Evolutionary conservation across 2,113 vertebrate species (phyloP).

Genomic region (Sclerurus mexicanus): DNA sequence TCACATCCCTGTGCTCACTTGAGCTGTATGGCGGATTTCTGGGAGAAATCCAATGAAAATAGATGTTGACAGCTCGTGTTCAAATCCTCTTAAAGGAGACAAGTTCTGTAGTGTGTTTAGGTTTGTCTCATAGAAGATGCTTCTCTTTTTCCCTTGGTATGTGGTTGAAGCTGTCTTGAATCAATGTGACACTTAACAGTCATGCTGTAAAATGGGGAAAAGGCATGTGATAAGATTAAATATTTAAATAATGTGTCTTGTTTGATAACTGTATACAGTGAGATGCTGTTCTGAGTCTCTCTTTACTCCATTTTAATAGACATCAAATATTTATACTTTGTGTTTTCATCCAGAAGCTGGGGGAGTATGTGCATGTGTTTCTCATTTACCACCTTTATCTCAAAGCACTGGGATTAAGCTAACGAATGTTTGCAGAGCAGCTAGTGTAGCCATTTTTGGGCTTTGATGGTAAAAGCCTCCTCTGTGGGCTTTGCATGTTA

Average conservation of each 20-base stretch:
- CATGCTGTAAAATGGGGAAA: background rate
- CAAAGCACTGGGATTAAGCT: background rate
- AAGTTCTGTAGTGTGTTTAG: background rate
- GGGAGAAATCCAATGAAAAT: background rate
- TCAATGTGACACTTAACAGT: background rate
- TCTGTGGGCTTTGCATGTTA: background rate
- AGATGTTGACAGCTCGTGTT: background rate
- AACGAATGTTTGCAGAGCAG: background rate
- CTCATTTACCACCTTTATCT: background rate
- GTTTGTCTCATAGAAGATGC: background rate
- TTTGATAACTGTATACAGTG: background rate
- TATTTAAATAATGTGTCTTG: background rate
- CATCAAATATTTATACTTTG: constrained; percentile 28
- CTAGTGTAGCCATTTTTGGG: background rate
- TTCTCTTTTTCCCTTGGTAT: background rate
- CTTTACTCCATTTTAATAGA: background rate
- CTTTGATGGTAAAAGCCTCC: background rate
- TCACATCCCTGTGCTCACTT: background rate
- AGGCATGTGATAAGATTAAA: background rate
- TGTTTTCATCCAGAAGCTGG: background rate
- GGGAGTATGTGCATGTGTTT: fast-evolving
- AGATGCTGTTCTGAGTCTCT: background rate
- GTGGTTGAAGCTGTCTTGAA: background rate
- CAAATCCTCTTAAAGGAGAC: background rate
- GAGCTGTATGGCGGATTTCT: background rate